Base-by-base conservation (phyloP, 2,888 invertebrate species). In the Elmis aenea region DNA sequence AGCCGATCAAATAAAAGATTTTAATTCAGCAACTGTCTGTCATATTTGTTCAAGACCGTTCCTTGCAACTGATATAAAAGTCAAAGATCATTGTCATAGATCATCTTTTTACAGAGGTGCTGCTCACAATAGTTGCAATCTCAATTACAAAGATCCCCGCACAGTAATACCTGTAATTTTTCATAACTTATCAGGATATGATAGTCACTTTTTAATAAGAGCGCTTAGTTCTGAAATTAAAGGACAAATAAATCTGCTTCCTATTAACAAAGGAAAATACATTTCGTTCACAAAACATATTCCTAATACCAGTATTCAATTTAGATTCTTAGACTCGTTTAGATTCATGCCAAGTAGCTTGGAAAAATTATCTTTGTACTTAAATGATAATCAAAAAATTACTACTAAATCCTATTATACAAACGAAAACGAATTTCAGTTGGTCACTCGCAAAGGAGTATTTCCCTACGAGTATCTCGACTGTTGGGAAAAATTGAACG, bases 381-480 rank as follows among this genome's bases (percentile, higher is more conserved):
- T n/a, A n/a, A n/a, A n/a, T n/a, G n/a, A n/a, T n/a, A n/a, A n/a
- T n/a, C n/a, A n/a, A n/a, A n/a, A n/a, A n/a, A n/a, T n/a, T n/a
- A n/a, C n/a, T n/a, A n/a, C n/a, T n/a, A n/a, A n/a, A n/a, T n/a
- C n/a, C n/a, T n/a, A 16, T 21, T 45, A 26, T 34, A 21, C 22
- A 5, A 12, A 42, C 21, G 25, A 37, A 32, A 13, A 24, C 26
- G 11, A 42, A 29, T 38, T 45, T 36, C 23, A 46, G 15, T 44
- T 46, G 21, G 10, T 45, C n/a, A 34, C 26, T 4, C 25, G 47
- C 14, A 62, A 61, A 40, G 56, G 58, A 3, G 45, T 61, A 6
- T 61, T 63, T 37, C 59, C 58, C 0, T 61, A 54, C 39, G 57
- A 59, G 2, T 58, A 58, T 33, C 27, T 61, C 2, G 45, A 52